Evolutionary conservation across 1,140 invertebrate genomes (phyloP), one percentile per base, ranked within the genome.

Genomic region (Apis cerana): DNA sequence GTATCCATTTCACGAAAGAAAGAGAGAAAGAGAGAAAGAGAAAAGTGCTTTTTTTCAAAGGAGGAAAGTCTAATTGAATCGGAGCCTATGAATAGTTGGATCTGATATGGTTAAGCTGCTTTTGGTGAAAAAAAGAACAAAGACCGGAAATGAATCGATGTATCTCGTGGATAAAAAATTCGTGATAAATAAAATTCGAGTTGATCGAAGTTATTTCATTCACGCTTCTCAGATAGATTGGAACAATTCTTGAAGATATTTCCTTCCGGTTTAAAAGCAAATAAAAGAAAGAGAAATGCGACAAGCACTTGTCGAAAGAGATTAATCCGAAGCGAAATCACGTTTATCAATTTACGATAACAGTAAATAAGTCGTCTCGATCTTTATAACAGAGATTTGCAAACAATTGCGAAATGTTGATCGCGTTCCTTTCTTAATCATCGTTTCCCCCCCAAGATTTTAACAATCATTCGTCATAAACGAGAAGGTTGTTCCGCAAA

Each of bases 151-250:
- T 54, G 33, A 78, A 13, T 19, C 27, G 50, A 27, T 50, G 58
- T 33, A 11, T 59, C 58, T 54, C 77, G 48, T 79, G 17, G 68
- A 80, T 72, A 58, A 69, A 64, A 43, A 33, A 71, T 54, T 68
- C 17, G 68, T 72, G 27, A 56, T 80, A 80, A 80, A 80, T 80
- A 80, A 80, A 56, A n/a, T 43, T 50, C 19, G 50, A 19, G 9
- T 21, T 2, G 21, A 21, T 43, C 0, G 7, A 43, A 43, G 3
- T 43, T 7, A 43, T 43, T 43, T 33, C 33, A 43, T 43, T 33
- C 33, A 4, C 33, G 33, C 33, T 33, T 33, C 33, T 43, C 33
- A 5, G 33, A 43, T 43, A 43, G 33, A 43, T 43, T 7, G 7
- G 5, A 43, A 43, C 33, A 7, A 43, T 43, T 0, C 5, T 43